Evolutionary conservation across 2,797 vertebrate species (phyloP).

Genomic region (Hyperoplus lanceolatus): DNA sequence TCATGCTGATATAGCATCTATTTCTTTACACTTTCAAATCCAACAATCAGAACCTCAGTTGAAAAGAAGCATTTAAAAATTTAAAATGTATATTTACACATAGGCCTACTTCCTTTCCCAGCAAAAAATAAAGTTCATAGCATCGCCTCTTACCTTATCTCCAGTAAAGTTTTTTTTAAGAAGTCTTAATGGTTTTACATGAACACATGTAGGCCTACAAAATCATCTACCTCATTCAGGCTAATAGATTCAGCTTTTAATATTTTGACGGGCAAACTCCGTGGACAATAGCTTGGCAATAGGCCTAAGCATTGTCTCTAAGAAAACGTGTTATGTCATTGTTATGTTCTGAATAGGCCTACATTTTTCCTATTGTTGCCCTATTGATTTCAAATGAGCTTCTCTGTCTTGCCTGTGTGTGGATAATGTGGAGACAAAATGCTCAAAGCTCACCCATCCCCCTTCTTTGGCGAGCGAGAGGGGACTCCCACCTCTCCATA

Average conservation of each 20-base stretch:
- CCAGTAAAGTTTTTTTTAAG: conserved; percentile 1
- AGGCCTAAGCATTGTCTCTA: neutral
- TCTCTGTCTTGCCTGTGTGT: conserved; percentile 30
- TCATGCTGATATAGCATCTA: neutral
- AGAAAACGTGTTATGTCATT: conserved; percentile 6
- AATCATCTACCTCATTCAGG: neutral
- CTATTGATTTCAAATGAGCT: conserved; percentile 56
- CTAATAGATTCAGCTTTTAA: neutral
- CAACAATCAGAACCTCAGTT: neutral
- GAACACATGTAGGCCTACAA: neutral
- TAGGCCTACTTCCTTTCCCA: neutral
- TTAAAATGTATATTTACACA: too few relatives aligned
- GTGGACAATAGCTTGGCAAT: neutral
- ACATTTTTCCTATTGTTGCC: conserved; percentile 34
- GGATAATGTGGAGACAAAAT: conserved; percentile 66
- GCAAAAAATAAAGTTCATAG: neutral
- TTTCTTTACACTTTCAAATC: conserved; percentile 1
- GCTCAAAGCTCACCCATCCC: conserved; percentile 65
- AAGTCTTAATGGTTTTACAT: neutral
- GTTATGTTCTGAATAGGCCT: conserved; percentile 2
- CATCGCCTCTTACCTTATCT: neutral
- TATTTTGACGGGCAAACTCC: conserved; percentile 6
- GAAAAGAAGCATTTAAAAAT: neutral
- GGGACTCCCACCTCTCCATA: conserved; percentile 44
- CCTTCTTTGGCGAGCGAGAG: conserved; percentile 46